Percentiles rank a stretch among this genome's conserved stretches.
These are phyloP conservation scores for Patella ulyssiponensis DNA, from an alignment of 2,888 invertebrate genomes.

Conservation along the genomic window DNA sequence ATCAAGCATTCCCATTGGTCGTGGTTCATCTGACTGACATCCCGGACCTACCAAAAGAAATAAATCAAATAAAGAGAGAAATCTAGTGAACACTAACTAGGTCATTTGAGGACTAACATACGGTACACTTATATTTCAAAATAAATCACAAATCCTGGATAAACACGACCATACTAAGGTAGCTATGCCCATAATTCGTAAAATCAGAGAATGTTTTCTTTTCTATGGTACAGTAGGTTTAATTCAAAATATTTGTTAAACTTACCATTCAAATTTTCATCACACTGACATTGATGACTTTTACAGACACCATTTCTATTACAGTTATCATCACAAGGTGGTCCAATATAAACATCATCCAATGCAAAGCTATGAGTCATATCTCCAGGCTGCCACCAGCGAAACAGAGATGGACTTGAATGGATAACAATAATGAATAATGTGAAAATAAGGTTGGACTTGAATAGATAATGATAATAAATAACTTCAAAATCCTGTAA, in stretches of 20 bases:
- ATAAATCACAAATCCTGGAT: no score
- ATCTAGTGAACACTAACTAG: no score
- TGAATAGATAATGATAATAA: conserved; percentile 24
- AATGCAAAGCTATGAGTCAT: conserved; percentile 67
- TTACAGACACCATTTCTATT: conserved; percentile 70
- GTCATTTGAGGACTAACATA: no score
- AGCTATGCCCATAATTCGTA: no score
- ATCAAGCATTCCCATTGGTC: conserved; percentile 66
- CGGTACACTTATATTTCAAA: no score
- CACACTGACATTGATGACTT: conserved; percentile 63
- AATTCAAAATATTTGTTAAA: neutral
- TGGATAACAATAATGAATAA: no score
- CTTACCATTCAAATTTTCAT: conserved; percentile 55
- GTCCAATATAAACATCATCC: conserved; percentile 71
- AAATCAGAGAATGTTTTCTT: no score
- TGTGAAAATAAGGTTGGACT: conserved; percentile 51
- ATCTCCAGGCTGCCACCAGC: conserved; percentile 68
- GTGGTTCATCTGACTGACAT: conserved; percentile 50
- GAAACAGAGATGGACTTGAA: conserved; percentile 61
- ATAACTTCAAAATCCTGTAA: no score
- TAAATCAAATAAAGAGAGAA: no score
- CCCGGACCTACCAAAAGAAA: conserved; percentile 38
- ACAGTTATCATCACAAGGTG: conserved; percentile 69
- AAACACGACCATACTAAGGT: no score
- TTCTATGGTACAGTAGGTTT: neutral